Evolutionary conservation across 2,797 vertebrate species (phyloP).

Genomic region (Gymnopithys bicolor): DNA sequence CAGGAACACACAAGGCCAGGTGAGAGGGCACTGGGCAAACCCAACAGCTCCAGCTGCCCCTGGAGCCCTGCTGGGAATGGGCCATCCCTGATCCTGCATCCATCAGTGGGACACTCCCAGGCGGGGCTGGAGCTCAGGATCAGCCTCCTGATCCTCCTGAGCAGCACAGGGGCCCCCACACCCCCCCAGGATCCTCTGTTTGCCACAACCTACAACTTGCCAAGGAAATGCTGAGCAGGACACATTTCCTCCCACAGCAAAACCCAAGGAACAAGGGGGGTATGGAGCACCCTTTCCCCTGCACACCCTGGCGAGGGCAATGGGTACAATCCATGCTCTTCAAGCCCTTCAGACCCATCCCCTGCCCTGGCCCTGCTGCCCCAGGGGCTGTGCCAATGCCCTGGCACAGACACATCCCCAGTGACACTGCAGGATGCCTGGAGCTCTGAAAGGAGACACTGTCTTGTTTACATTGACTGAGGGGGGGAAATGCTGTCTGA

Average conservation of each 20-base stretch:
- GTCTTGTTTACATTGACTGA: slow-evolving; percentile 32
- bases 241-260: not conserved
- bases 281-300: not conserved
- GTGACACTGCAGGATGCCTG: slow-evolving; percentile 29
- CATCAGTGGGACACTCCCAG: not conserved
- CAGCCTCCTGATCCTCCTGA: not conserved
- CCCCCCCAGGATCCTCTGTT: rapidly evolving
- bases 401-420: slow-evolving; percentile 34
- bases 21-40: not conserved
- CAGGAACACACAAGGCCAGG: not conserved
- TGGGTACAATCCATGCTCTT: not conserved
- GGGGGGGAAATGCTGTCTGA: not conserved
- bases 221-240: not conserved
- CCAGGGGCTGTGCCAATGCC: slow-evolving; percentile 8
- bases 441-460: slow-evolving; percentile 54
- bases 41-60: not conserved
- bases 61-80: rapidly evolving
- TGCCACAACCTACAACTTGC: not conserved
- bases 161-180: slow-evolving; percentile 9
- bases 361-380: not conserved
- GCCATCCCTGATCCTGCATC: not conserved
- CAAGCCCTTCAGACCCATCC: not conserved
- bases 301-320: not conserved
- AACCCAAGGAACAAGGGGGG: not conserved
- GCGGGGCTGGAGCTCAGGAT: not conserved